phyloP scores from a whole-genome alignment of 1,140 invertebrate genomes.

The Meloidogyne exigua region DNA sequence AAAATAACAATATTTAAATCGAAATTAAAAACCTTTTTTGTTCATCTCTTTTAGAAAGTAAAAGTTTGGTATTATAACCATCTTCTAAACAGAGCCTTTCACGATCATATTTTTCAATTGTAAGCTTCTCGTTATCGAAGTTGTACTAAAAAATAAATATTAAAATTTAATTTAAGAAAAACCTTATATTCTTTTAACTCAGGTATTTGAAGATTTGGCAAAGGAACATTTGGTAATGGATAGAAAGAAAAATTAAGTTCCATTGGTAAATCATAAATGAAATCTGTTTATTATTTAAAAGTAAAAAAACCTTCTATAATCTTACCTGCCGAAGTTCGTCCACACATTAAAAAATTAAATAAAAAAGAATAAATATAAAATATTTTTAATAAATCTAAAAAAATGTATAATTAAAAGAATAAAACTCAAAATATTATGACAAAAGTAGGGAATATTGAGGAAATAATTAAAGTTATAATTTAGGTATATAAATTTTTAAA shows the following conservation, averaged over 20 bases:
- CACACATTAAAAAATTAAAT: neutral
- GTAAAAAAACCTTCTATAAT: neutral
- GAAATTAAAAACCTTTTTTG: neutral
- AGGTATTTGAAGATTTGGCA: constrained; percentile 30
- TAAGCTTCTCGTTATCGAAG: constrained; percentile 39
- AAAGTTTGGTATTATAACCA: neutral
- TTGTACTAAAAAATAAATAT: constrained; percentile 40
- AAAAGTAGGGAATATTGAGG: too few species aligned
- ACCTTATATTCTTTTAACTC: constrained; percentile 32
- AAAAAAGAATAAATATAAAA: too few species aligned
- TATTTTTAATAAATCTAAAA: too few species aligned
- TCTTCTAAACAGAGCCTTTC: constrained; percentile 24
- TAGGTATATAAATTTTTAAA: too few species aligned
- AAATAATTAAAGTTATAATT: too few species aligned
- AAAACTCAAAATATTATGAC: too few species aligned
- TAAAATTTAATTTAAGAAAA: constrained; percentile 14
- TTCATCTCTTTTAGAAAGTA: neutral
- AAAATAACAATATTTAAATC: neutral
- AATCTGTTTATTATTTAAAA: constrained; percentile 34
- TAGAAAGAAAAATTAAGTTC: constrained; percentile 37
- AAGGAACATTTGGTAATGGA: constrained; percentile 32
- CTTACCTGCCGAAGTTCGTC: neutral
- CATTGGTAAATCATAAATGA: constrained; percentile 44
- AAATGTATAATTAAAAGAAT: too few species aligned
- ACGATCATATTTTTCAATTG: constrained; percentile 37